Percentiles rank a stretch among this genome's conserved stretches.
Evolutionary conservation across 2,797 vertebrate species (phyloP).

Genomic region (Argyrosomus regius): DNA sequence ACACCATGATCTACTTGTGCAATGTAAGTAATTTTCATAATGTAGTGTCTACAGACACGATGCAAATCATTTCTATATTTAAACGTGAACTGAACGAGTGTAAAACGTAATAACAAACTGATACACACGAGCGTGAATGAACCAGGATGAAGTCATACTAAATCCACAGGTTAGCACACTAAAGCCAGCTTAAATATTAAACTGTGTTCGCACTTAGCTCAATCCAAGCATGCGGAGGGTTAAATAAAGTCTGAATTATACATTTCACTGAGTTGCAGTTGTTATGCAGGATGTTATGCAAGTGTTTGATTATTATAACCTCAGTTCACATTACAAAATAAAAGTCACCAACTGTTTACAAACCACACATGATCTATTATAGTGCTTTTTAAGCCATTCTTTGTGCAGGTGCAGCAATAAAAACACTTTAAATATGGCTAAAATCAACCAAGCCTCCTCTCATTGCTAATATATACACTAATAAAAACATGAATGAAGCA

Average conservation of each 20-base stretch:
- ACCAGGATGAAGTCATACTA: fast-evolving
- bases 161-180: too few relatives aligned
- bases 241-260: neutral
- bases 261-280: neutral
- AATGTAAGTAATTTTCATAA: neutral
- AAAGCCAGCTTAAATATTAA: neutral
- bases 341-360: too few relatives aligned
- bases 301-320: too few relatives aligned
- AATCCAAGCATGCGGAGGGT: neutral
- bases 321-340: too few relatives aligned
- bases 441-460: too few relatives aligned
- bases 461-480: too few relatives aligned
- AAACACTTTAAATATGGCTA: too few relatives aligned
- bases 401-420: too few relatives aligned
- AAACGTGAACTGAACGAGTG: neutral
- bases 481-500: too few relatives aligned
- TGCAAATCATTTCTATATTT: neutral
- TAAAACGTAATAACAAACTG: neutral
- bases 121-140: neutral
- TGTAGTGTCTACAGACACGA: neutral
- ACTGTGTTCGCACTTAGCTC: neutral
- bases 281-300: too few relatives aligned
- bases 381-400: too few relatives aligned
- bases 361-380: too few relatives aligned
- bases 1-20: neutral